Evolutionary conservation across 2,113 vertebrate genomes (phyloP).

Genomic region (Carollia perspicillata): DNA sequence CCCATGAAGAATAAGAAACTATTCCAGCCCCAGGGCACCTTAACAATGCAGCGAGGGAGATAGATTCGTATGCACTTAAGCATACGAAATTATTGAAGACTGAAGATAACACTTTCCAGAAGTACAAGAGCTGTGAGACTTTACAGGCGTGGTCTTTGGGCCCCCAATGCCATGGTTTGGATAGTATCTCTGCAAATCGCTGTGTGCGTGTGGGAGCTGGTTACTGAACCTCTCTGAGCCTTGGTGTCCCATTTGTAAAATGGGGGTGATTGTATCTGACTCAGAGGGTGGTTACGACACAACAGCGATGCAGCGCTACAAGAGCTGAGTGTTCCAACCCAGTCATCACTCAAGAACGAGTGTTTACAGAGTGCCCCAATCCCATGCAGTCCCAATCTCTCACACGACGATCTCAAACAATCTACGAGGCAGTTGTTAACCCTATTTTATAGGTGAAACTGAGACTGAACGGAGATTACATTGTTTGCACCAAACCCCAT

Average conservation of each 20-base stretch:
- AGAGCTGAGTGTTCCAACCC: not conserved
- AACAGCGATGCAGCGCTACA: not conserved
- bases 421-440: not conserved
- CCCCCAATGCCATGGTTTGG: not conserved
- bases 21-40: not conserved
- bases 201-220: not conserved
- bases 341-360: not conserved
- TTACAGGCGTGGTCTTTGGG: not conserved
- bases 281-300: not conserved
- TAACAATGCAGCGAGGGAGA: not conserved
- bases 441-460: not conserved
- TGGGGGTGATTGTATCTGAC: not conserved
- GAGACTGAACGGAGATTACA: not conserved
- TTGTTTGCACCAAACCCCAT: not conserved
- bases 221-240: not conserved
- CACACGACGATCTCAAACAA: not conserved
- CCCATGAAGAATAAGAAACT: conserved; percentile 23
- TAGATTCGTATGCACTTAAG: not conserved
- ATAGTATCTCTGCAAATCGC: not conserved
- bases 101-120: not conserved
- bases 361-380: not conserved
- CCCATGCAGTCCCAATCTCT: not conserved
- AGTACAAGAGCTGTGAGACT: not conserved
- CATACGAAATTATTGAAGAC: not conserved
- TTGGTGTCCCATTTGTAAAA: not conserved